A percentile compares a stretch with the other conserved stretches of the same genome.
phyloP scores from a whole-genome alignment of 2,113 vertebrate genomes.

The Narcine bancroftii region DNA sequence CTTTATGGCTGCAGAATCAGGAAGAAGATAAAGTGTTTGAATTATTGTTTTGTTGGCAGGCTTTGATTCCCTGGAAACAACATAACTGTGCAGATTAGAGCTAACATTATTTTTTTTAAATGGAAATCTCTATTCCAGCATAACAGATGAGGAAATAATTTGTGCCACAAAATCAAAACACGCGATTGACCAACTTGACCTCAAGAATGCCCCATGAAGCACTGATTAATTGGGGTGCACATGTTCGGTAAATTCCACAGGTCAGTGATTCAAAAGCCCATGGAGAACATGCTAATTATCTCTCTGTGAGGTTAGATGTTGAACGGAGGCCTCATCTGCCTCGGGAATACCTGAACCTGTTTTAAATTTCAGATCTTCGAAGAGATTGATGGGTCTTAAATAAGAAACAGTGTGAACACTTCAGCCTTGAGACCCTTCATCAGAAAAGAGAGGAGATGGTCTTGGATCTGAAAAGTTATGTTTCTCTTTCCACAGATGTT shows the following conservation, averaged over 20 bases:
- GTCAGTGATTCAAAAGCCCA: neutral
- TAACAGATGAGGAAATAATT: neutral
- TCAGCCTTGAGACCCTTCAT: too few relatives aligned
- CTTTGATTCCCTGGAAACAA: neutral
- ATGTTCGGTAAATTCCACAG: neutral
- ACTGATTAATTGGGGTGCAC: neutral
- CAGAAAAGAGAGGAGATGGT: too few relatives aligned
- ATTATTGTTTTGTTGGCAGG: neutral
- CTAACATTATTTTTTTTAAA: neutral
- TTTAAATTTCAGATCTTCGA: neutral
- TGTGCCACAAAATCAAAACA: neutral
- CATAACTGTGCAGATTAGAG: neutral
- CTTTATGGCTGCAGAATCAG: neutral
- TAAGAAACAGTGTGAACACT: too few relatives aligned
- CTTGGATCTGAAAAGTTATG: too few relatives aligned
- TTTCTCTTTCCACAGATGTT: too few relatives aligned
- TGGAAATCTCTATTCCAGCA: neutral
- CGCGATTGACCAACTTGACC: neutral
- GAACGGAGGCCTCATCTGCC: neutral
- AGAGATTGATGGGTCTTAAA: neutral
- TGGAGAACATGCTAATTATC: neutral
- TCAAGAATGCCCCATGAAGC: neutral
- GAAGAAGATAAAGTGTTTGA: neutral
- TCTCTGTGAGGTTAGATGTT: neutral
- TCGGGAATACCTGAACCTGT: neutral